Conservation (phyloP, 1,140 invertebrate species). For the Venustaconcha ellipsiformis region DNA sequence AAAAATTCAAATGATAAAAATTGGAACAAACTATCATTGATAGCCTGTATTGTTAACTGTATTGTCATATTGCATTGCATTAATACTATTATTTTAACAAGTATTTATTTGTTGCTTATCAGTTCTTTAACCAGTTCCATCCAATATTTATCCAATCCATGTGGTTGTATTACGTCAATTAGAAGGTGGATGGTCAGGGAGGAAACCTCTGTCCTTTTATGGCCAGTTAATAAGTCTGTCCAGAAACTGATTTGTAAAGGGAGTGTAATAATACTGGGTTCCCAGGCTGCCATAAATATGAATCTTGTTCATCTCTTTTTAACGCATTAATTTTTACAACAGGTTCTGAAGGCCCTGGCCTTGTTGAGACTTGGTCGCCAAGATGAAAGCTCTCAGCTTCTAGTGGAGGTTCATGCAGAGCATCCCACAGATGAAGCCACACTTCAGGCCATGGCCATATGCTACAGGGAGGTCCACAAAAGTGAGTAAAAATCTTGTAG, state of each 20-base stretch:
- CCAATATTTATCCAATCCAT: too few species aligned
- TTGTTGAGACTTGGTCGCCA: constrained; percentile 86
- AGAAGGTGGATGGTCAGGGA: too few species aligned
- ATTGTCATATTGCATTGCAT: too few species aligned
- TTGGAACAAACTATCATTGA: too few species aligned
- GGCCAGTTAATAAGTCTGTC: too few species aligned
- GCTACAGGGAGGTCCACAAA: constrained; percentile 91
- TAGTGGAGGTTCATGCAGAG: constrained; percentile 84
- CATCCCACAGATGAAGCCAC: constrained; percentile 91
- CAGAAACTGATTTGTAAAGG: not conserved
- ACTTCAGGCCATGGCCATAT: constrained; percentile 96
- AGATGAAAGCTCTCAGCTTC: constrained; percentile 80
- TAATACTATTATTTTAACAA: too few species aligned
- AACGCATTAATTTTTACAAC: not conserved
- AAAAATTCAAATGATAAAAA: too few species aligned
- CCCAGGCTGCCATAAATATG: not conserved
- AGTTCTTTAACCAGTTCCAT: too few species aligned
- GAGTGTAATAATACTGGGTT: not conserved
- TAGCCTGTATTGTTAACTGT: too few species aligned
- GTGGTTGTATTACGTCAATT: too few species aligned
- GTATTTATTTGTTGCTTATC: too few species aligned
- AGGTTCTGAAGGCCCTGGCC: constrained; percentile 88
- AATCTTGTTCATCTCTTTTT: not conserved
- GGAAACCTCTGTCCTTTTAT: too few species aligned
- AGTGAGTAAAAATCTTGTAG: constrained; percentile 73